A percentile compares a stretch with the other conserved stretches of the same genome.
These are phyloP conservation scores for Stegodyphus mimosarum DNA, from an alignment of 1,140 invertebrate species.

Conservation along the genomic window DNA sequence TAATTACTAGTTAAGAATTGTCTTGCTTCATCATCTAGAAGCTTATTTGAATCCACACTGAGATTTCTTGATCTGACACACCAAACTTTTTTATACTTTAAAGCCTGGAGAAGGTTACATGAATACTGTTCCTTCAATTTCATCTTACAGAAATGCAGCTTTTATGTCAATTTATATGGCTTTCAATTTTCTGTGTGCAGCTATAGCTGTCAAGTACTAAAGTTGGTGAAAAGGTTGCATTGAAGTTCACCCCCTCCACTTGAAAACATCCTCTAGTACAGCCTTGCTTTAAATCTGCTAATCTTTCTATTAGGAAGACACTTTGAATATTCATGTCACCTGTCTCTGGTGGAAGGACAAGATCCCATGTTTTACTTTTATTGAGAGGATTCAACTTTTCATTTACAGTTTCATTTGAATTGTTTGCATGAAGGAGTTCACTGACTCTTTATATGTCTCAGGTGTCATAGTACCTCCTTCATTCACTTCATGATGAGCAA, in stretches of 20 bases:
- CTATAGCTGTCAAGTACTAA: conserved; percentile 18
- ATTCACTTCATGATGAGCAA: conserved; percentile 16
- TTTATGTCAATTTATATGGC: conserved; percentile 27
- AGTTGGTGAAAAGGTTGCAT: conserved; percentile 1
- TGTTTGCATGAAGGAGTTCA: conserved; percentile 2
- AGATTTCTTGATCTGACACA: conserved; percentile 19
- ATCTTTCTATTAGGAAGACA: conserved; percentile 15
- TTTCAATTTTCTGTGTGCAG: conserved; percentile 47
- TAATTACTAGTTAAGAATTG: neutral
- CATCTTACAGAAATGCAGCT: conserved; percentile 26
- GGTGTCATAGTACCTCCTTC: neutral
- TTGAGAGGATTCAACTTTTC: conserved; percentile 27
- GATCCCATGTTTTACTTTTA: conserved; percentile 15
- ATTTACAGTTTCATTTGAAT: conserved; percentile 39
- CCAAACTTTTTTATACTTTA: neutral
- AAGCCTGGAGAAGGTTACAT: conserved; percentile 3
- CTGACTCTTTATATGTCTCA: conserved; percentile 36
- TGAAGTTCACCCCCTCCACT: conserved; percentile 4
- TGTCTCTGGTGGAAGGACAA: neutral
- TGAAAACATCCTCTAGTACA: conserved; percentile 30
- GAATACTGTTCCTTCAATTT: conserved; percentile 26
- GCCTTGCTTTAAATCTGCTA: neutral
- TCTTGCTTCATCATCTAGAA: conserved; percentile 25
- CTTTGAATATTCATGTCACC: conserved; percentile 39
- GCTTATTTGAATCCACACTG: conserved; percentile 37